Evolutionary conservation across 2,113 vertebrate species (phyloP), one percentile per base, ranked within the genome.

Genomic region (Bagarius yarrelli): DNA sequence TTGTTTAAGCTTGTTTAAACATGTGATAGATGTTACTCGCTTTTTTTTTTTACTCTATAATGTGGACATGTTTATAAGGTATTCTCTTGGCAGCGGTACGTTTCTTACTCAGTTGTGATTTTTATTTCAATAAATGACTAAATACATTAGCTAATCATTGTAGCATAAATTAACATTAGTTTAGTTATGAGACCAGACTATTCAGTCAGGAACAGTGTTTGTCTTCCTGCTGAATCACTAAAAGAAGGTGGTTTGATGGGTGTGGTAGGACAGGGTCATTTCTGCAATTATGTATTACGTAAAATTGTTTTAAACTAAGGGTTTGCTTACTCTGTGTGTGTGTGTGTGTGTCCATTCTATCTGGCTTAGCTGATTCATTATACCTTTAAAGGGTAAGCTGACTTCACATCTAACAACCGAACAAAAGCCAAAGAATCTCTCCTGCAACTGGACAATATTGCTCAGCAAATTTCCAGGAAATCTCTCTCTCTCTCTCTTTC

Each of bases 331-430:
- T 52, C 25, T 23, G 78, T 71, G 67, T 63, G 61, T 52, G 59
- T 23, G 32, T 57, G 59, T 70, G 30, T 72, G 77, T 76, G 75
- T 61, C 50, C 25, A 72, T 75, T 59, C 32, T 25, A 47, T 19
- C 30, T 75, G 40, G 50, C 25, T 56, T 75, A 34, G 69, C 69
- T 84, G 72, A 82, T 86, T 84, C 77, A 84, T 86, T 70, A 81
- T 83, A 86, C 61, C 89, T 91, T 91, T 89, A 91, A 89, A 90
- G 90, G 88, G 85, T 89, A 87, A 86, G 53, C 50, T 70, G 78
- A 70, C 83, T 73, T 82, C 83, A 44, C 44, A 61, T 72, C 72
- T 80, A 55, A 85, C 67, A 67, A 79, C 78, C 86, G 73, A 87
- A 84, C 84, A 79, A 87, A 63, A 83, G 40, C 50, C 77, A 83